Evolutionary conservation across 1,140 invertebrate species (phyloP), one percentile per base, ranked within the genome.

Genomic region (Euura lappo): DNA sequence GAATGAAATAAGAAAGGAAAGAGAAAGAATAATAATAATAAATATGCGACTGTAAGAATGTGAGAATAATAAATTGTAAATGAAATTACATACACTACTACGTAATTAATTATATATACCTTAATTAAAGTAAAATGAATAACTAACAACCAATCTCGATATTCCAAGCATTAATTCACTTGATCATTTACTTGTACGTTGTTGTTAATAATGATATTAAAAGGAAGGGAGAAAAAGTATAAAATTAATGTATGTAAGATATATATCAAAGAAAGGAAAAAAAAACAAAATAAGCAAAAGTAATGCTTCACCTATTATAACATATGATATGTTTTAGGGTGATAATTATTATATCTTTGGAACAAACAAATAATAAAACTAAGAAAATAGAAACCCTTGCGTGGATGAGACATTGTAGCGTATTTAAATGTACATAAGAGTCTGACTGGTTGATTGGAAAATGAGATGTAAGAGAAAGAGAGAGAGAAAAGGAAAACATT

Each of bases 281-380:
- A 77, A 71, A 74, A 74, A 72, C 65, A 73, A 77, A 77, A 71
- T 74, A 44, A 76, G 76, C 71, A 76, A 75, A 75, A 72, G 82
- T 83, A 84, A 80, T 78, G 84, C 82, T 86, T 86, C 85, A 86
- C 79, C 79, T 85, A 86, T 84, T 83, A 84, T 83, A 80, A 83
- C 81, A 81, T 75, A 81, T 86, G 85, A 28, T 28, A 28, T 28
- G 81, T 83, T 83, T 81, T 81, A 84, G 81, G 5, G 75, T 77
- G 77, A 81, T 79, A 78, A 83, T 60, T 11, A 60, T 60, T 60
- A 60, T 60, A 60, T 60, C 51, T 60, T 60, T 60, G 13, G 1
- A 6, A 60, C 28, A 28, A 28, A 28, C 28, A 28, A 28, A 28
- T 28, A 28, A 28, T 28, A 28, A 28, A 60, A 8, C 8, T 60